phyloP scores from a whole-genome alignment of 2,113 vertebrate species.

The Scatophagus argus region DNA sequence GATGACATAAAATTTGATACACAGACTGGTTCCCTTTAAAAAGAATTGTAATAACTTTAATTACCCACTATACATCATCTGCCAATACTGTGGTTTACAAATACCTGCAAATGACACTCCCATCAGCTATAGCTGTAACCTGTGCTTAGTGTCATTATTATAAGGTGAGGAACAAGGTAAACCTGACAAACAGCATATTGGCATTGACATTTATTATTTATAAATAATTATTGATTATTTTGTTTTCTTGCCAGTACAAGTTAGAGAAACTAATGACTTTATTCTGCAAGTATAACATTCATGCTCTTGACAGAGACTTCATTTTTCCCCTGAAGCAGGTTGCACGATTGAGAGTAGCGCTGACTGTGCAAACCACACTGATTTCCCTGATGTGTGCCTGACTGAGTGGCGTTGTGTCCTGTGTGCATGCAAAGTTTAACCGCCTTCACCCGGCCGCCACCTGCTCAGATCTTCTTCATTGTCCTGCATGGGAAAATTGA shows the following conservation, averaged over 20 bases:
- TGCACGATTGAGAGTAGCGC: not conserved
- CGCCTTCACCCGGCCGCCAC: constrained; percentile 5
- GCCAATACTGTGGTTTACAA: not conserved
- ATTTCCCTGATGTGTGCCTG: not conserved
- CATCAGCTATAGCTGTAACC: not conserved
- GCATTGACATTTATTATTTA: no score
- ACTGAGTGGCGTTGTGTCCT: not conserved
- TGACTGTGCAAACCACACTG: not conserved
- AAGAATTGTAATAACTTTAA: not conserved
- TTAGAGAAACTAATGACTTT: not conserved
- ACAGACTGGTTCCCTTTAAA: not conserved
- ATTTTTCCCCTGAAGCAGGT: not conserved
- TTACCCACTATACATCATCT: not conserved
- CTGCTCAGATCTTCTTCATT: constrained; percentile 14
- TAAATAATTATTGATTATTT: not conserved
- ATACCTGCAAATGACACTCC: not conserved
- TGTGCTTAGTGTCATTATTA: no score
- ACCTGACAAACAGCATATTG: not conserved
- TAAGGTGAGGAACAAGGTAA: no score
- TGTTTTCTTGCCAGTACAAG: not conserved
- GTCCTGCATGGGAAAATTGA: not conserved
- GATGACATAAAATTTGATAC: not conserved
- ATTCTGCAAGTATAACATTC: not conserved
- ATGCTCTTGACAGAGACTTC: not conserved
- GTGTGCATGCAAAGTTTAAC: constrained; percentile 34